Base-by-base conservation (phyloP, 2,113 vertebrate genomes). In the Agapornis roseicollis region DNA sequence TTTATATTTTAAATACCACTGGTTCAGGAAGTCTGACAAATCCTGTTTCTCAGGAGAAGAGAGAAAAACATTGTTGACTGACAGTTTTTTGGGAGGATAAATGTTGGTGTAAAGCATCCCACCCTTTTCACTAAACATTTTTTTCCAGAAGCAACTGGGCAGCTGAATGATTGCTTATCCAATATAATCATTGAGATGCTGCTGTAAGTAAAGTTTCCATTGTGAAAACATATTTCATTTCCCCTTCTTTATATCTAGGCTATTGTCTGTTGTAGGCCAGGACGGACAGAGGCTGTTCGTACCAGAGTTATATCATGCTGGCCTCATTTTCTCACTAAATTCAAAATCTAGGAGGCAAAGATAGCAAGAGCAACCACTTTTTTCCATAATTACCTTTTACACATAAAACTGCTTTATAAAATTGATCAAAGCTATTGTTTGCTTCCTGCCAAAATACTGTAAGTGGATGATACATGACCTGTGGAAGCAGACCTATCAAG, bases 1-100 rank as follows among this genome's bases (percentile, higher is more conserved):
- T 96, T 96, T 96, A 77, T 89, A 89, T 93, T 88, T 93, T 85
- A 91, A 93, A 88, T 91, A 91, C 39, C 53, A 71, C 29, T 39
- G 23, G 11, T 50, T 93, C 88, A 90, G 91, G 91, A 97, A 95
- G 56, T 93, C 74, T 3, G 6, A 91, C 76, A 89, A 96, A 94
- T 93, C 94, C 96, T 96, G 82, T 95, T 93, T 93, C 94, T 95
- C 85, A 88, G 55, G 66, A 94, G 86, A 94, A 72, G 60, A 85
- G 74, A 91, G 85, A 93, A 91, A 95, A 96, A 88, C 82, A 85
- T 49, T 77, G 68, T 70, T 86, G 55, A 91, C 41, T 90, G 91
- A 90, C 85, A 89, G 42, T 2, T 60, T 90, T 95, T 71, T 39
- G 55, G 79, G 91, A 88, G 35, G 37, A 80, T 76, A 56, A 68